Conservation (phyloP, 2,113 vertebrate species). For the Colius striatus region DNA sequence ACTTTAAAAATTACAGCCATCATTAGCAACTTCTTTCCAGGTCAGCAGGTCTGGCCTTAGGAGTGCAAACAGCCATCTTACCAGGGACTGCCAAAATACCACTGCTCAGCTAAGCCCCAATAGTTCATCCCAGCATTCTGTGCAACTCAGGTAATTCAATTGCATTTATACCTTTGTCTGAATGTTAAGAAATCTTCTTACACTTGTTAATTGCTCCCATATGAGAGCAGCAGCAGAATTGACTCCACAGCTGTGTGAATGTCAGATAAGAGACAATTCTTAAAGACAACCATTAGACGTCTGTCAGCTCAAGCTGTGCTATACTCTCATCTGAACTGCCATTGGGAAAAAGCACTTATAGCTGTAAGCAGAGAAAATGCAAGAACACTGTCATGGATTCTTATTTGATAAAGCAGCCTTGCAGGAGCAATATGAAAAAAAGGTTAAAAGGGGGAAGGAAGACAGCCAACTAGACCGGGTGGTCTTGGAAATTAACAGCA, state of each 20-base stretch:
- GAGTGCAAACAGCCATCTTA: fast-evolving
- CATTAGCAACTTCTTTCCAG: neutral
- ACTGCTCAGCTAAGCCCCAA: neutral
- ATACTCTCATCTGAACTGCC: neutral
- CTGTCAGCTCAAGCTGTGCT: neutral
- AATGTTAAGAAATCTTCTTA: neutral
- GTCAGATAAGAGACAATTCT: neutral
- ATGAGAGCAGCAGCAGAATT: neutral
- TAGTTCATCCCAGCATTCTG: neutral
- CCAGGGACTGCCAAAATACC: neutral
- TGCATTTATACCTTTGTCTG: neutral
- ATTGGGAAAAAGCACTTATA: neutral
- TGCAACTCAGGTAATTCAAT: neutral
- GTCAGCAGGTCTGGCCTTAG: neutral
- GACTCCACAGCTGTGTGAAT: neutral
- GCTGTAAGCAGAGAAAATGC: neutral
- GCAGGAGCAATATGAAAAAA: neutral
- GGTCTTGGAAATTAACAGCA: neutral
- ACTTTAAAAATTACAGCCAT: neutral
- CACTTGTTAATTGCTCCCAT: neutral
- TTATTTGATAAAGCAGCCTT: neutral
- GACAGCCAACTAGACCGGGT: neutral
- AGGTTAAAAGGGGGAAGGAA: neutral
- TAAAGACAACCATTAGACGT: neutral
- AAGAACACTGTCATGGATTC: neutral